Conservation (phyloP, 2,888 invertebrate species). For the Chrysolina haemoptera region DNA sequence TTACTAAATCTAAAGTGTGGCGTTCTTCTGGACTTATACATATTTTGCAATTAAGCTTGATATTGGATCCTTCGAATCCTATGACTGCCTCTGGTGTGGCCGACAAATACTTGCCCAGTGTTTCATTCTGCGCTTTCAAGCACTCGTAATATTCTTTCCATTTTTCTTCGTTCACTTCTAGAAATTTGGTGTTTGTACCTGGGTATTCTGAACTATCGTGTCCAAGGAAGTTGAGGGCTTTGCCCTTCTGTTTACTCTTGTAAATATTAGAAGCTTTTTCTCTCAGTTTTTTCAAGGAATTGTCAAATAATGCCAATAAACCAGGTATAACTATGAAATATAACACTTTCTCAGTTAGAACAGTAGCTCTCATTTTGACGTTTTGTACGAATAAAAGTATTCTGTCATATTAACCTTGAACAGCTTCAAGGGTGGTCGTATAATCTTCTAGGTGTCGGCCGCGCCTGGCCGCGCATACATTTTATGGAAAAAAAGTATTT, state of each 20-base stretch:
- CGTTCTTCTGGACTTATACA: slow-evolving; percentile 72
- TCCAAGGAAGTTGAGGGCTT: slow-evolving; percentile 64
- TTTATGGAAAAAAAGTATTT: too few relatives aligned
- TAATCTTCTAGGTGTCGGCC: too few relatives aligned
- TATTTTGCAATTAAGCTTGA: slow-evolving; percentile 71
- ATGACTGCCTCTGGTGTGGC: slow-evolving; percentile 66
- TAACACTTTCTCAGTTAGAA: neutral
- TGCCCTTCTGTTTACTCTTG: slow-evolving; percentile 63
- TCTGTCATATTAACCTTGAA: neutral
- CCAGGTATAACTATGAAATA: slow-evolving; percentile 13
- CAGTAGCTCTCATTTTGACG: slow-evolving; percentile 26
- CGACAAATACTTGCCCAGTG: slow-evolving; percentile 64
- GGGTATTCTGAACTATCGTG: slow-evolving; percentile 70
- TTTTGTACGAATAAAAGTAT: neutral
- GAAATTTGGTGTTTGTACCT: slow-evolving; percentile 66
- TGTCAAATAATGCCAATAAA: slow-evolving; percentile 47
- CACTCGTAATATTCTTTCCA: slow-evolving; percentile 75
- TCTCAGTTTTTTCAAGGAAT: slow-evolving; percentile 58
- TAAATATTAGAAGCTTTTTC: slow-evolving; percentile 65
- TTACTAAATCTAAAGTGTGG: slow-evolving; percentile 64
- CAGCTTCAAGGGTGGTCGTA: too few relatives aligned
- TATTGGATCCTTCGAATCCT: slow-evolving; percentile 68
- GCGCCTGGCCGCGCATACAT: too few relatives aligned
- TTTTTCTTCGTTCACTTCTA: slow-evolving; percentile 65
- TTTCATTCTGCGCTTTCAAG: slow-evolving; percentile 64